Evolutionary conservation across 2,113 vertebrate species (phyloP).

Genomic region (Hemibagrus wyckioides): DNA sequence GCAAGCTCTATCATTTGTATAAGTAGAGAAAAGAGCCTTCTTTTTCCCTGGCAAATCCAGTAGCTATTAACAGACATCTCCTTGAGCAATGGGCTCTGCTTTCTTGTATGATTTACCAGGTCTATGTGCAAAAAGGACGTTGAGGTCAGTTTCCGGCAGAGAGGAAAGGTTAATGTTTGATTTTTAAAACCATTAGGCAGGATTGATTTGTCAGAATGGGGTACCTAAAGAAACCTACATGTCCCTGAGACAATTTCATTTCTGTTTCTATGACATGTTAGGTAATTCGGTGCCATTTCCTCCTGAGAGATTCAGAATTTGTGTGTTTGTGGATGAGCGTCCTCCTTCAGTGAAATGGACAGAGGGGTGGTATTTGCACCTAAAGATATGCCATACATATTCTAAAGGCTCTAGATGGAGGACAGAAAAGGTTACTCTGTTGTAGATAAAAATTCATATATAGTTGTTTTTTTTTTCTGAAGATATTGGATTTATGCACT

Average conservation of each 20-base stretch:
- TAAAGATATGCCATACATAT: constrained; percentile 52
- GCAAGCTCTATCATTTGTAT: neutral
- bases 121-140: constrained; percentile 53
- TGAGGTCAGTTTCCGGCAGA: constrained; percentile 56
- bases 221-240: constrained; percentile 45
- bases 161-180: constrained; percentile 62
- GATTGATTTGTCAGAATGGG: constrained; percentile 60
- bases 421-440: constrained; percentile 51
- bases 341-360: constrained; percentile 28
- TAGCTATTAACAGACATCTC: constrained; percentile 55
- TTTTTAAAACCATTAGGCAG: constrained; percentile 58
- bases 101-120: constrained; percentile 57
- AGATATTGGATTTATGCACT: constrained; percentile 58
- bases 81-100: constrained; percentile 52
- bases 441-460: constrained; percentile 53
- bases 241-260: constrained; percentile 43
- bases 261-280: constrained; percentile 45
- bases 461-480: constrained; percentile 25
- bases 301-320: constrained; percentile 43
- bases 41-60: constrained; percentile 57
- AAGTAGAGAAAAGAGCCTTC: constrained; percentile 21
- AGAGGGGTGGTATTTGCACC: constrained; percentile 26
- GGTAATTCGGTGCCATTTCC: constrained; percentile 40
- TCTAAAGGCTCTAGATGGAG: constrained; percentile 45
- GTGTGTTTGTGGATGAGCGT: constrained; percentile 27